Conservation (phyloP, 1,140 invertebrate genomes). For the Dendrolimus punctatus region DNA sequence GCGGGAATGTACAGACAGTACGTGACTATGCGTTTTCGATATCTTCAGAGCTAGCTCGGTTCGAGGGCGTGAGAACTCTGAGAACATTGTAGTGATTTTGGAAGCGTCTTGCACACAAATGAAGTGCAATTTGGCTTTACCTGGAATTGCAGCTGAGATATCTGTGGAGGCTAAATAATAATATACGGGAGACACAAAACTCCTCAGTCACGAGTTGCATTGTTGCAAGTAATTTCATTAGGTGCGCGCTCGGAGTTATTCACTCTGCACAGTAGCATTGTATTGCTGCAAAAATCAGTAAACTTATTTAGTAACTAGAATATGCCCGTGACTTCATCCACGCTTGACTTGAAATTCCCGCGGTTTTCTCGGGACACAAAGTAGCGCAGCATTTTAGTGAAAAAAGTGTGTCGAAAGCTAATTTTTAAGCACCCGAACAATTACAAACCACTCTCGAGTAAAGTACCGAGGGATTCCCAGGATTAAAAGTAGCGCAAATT, state of each 20-base stretch:
- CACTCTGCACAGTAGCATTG: constrained; percentile 6
- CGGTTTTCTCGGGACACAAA: too few species aligned
- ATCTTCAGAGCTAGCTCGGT: constrained; percentile 9
- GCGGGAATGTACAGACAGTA: background rate
- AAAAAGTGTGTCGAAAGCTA: too few species aligned
- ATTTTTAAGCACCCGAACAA: too few species aligned
- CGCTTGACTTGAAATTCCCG: too few species aligned
- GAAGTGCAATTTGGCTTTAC: constrained; percentile 44
- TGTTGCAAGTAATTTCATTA: constrained; percentile 45
- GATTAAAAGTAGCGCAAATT: too few species aligned
- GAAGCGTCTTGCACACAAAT: constrained; percentile 41
- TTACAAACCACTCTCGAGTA: too few species aligned
- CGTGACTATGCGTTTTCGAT: constrained; percentile 14
- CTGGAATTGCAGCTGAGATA: constrained; percentile 31
- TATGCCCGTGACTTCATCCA: too few species aligned
- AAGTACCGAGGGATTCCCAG: too few species aligned
- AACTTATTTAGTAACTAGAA: too few species aligned
- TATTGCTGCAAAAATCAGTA: background rate
- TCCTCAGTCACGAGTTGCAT: constrained; percentile 29
- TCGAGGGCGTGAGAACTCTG: constrained; percentile 44
- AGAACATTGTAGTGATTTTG: constrained; percentile 30
- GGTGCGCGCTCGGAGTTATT: constrained; percentile 14
- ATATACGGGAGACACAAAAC: constrained; percentile 5
- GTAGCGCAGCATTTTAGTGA: too few species aligned
- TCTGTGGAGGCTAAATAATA: constrained; percentile 15